These are phyloP conservation scores for Hedychridium roseum DNA, from an alignment of 2,888 invertebrate species.

Conservation along the genomic window DNA sequence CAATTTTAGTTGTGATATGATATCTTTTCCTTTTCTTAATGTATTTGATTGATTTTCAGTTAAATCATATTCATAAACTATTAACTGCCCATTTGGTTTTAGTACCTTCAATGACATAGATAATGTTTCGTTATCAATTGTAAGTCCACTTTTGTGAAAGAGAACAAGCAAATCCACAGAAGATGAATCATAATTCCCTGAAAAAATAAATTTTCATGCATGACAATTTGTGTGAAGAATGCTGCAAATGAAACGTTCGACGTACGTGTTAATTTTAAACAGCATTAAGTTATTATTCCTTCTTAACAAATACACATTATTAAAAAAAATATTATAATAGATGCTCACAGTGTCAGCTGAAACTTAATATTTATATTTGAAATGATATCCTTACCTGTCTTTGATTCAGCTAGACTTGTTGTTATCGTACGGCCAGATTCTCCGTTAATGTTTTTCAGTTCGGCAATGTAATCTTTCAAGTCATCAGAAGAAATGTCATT, in stretches of 20 bases:
- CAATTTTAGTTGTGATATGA: slow-evolving; percentile 68
- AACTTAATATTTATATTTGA: background rate
- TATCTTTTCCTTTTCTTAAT: slow-evolving; percentile 46
- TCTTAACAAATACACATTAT: slow-evolving; percentile 8
- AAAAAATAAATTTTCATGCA: slow-evolving; percentile 1
- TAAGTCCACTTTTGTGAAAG: slow-evolving; percentile 55
- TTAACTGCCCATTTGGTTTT: slow-evolving; percentile 71
- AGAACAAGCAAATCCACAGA: slow-evolving; percentile 72
- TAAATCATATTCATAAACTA: slow-evolving; percentile 65
- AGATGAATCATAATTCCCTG: slow-evolving; percentile 54
- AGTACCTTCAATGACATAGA: slow-evolving; percentile 70
- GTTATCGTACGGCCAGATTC: slow-evolving; percentile 66
- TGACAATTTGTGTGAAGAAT: background rate
- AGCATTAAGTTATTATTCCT: slow-evolving; percentile 2
- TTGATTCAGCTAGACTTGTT: slow-evolving; percentile 70
- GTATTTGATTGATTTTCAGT: slow-evolving; percentile 30
- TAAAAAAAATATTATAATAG: background rate
- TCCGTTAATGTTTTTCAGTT: slow-evolving; percentile 64
- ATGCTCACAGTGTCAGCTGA: too few relatives aligned
- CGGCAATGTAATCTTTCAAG: slow-evolving; percentile 63
- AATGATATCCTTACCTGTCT: slow-evolving; percentile 69
- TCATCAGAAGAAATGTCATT: slow-evolving; percentile 39
- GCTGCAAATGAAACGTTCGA: background rate
- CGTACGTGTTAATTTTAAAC: background rate
- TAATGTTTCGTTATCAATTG: slow-evolving; percentile 64